Evolutionary conservation across 2,888 invertebrate species (phyloP).

Genomic region (Trilocha varians): DNA sequence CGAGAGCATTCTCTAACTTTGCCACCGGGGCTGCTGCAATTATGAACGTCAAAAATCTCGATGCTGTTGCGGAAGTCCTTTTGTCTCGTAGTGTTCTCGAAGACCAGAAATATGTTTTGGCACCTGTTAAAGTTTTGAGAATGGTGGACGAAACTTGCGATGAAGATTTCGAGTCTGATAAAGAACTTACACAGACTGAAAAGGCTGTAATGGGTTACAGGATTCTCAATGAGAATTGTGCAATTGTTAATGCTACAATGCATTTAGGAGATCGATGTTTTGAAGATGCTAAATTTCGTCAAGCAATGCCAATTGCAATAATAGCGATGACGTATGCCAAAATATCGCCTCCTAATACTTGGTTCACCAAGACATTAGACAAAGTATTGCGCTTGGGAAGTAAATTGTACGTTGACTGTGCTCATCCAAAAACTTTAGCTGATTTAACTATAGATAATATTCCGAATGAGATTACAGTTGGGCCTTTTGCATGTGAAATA

Average conservation of each 20-base stretch:
- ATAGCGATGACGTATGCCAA: slow-evolving; percentile 76
- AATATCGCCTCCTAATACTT: slow-evolving; percentile 76
- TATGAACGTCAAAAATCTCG: slow-evolving; percentile 67
- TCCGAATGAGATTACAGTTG: slow-evolving; percentile 70
- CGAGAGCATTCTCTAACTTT: slow-evolving; percentile 63
- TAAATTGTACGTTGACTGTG: slow-evolving; percentile 70
- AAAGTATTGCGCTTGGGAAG: slow-evolving; percentile 74
- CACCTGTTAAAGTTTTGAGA: slow-evolving; percentile 58
- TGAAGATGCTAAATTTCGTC: slow-evolving; percentile 71
- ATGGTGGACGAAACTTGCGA: slow-evolving; percentile 55
- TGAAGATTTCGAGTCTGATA: slow-evolving; percentile 63
- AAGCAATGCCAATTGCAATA: slow-evolving; percentile 74
- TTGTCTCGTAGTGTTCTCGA: slow-evolving; percentile 59
- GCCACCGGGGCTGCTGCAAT: slow-evolving; percentile 70
- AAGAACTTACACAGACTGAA: slow-evolving; percentile 57
- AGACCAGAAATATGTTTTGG: slow-evolving; percentile 64
- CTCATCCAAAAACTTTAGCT: slow-evolving; percentile 56
- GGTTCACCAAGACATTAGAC: slow-evolving; percentile 73
- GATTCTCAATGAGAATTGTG: slow-evolving; percentile 69
- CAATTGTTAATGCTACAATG: slow-evolving; percentile 72
- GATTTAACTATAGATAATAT: slow-evolving; percentile 69
- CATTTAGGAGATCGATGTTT: slow-evolving; percentile 74
- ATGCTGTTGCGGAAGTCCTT: slow-evolving; percentile 62
- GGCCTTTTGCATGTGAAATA: slow-evolving; percentile 73
- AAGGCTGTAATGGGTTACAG: slow-evolving; percentile 71